Evolutionary conservation across 2,888 invertebrate genomes (phyloP).

Genomic region (Hirtodrosophila confusa): DNA sequence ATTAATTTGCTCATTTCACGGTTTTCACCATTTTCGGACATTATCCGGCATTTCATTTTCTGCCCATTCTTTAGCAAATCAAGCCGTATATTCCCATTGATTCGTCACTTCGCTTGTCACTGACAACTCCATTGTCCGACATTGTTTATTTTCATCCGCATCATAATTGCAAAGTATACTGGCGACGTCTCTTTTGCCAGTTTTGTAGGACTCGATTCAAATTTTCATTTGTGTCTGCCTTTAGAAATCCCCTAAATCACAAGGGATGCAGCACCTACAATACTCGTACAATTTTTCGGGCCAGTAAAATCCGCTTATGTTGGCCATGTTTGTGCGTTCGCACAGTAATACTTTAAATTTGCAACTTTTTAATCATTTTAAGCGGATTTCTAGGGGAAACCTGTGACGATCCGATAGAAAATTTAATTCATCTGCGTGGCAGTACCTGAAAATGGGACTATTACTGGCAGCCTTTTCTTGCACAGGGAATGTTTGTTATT

Average conservation of each 20-base stretch:
- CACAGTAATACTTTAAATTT: conserved; percentile 72
- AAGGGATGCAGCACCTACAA: conserved; percentile 39
- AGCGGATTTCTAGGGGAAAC: conserved; percentile 71
- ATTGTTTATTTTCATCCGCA: conserved; percentile 47
- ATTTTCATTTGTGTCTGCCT: conserved; percentile 52
- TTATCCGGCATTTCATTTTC: conserved; percentile 49
- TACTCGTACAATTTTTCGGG: conserved; percentile 19
- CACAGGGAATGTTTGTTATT: conserved; percentile 26
- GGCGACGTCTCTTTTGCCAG: conserved; percentile 53
- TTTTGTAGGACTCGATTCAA: conserved; percentile 40
- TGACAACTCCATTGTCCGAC: conserved; percentile 39
- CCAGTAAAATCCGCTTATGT: conserved; percentile 74
- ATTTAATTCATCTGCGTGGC: not conserved
- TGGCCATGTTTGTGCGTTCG: conserved; percentile 71
- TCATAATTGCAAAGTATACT: conserved; percentile 51
- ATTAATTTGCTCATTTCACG: conserved; percentile 74
- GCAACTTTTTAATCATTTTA: conserved; percentile 80
- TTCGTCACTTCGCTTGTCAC: conserved; percentile 52
- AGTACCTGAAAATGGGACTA: conserved; percentile 5
- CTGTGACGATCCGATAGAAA: conserved; percentile 56
- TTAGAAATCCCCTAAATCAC: conserved; percentile 23
- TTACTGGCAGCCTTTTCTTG: conserved; percentile 24
- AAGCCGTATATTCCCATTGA: conserved; percentile 30
- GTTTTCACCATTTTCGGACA: conserved; percentile 46
- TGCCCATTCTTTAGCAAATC: conserved; percentile 30